Evolutionary conservation across 2,888 invertebrate genomes (phyloP), one percentile per base, ranked within the genome.

Genomic region (Drosophila limbata): DNA sequence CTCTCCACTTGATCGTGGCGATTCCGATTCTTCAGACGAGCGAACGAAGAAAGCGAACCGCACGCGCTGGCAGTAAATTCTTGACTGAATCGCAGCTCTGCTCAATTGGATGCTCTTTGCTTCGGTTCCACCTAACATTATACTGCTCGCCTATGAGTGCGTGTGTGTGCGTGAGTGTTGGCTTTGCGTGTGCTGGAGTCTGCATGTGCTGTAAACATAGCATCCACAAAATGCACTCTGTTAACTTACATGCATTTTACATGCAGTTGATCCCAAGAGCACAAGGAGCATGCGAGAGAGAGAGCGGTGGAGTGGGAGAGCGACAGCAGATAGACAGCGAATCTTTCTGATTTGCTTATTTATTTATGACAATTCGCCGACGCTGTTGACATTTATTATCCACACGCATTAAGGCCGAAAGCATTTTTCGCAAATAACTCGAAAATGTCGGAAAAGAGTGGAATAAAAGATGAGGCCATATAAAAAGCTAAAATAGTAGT

Each of bases 51-150:
- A 64, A 81, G 39, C 79, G 77, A 81, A 84, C 90, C 88, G 71
- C 67, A 76, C 88, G 75, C 72, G 56, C 35, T 73, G 86, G 73
- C 73, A 69, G 80, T 74, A 70, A 75, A 75, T 71, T 80, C 78
- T 83, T 77, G 65, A 88, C 84, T 86, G 84, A 86, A 70, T 61
- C 64, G 45, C 67, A 53, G 65, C 59, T 81, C 87, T 79, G 70
- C 75, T 71, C 73, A 70, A 74, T 83, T 25, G 83, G 77, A 88
- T 89, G 88, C 89, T 92, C 89, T 84, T 91, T 82, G 84, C 79
- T 79, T 86, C 69, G 66, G 65, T 70, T 47, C 17, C 19, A 42
- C 47, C 47, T 62, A 68, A 70, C 74, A 62, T 76, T 66, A 57
- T 68, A 71, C 9, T 64, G 40, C 8, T 15, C n/a, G 31, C 47